Base-by-base conservation (phyloP, 2,797 vertebrate species). In the Pseudochromis fuscus region DNA sequence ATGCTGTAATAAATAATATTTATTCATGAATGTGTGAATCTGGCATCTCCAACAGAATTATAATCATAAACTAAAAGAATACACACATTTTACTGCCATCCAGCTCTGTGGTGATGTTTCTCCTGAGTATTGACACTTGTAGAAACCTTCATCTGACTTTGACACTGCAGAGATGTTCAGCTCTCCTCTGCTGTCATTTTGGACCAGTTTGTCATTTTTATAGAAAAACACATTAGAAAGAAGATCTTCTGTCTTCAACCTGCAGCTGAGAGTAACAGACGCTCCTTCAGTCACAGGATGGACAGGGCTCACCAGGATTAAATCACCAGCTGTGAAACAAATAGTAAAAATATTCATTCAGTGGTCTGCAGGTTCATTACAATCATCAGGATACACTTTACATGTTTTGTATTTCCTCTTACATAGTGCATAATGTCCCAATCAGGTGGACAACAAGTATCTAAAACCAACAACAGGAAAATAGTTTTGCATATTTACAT, bases 121-220 rank as follows among this genome's bases (percentile, higher is more conserved):
- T 13, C 21, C 30, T 37, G 75, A 38, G 33, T 16, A 1, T 48
- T 25, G 0, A 59, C 86, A 90, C 46, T 21, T 65, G 50, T 87
- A 87, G 49, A 86, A 79, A 7, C 82, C 85, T 44, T 87, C 68
- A 35, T 88, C 51, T 59, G 85, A 77, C 71, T 68, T 58, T 4
- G 61, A 79, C 33, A 73, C 77, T 18, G 61, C 63, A 72, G 75
- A 56, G 61, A 89, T 87, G 0, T 19, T 72, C 55, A 77, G 61
- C 56, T 82, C 60, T 15, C 6, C 18, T 30, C 56, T 52, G 16
- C 7, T 16, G 1, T 68, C 48, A 38, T n/a, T 69, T 48, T 73
- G 48, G 28, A 88, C 0, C 10, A 75, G 53, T 64, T 62, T 27
- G 7, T 31, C 37, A 31, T 83, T 75, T 19, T 46, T 59, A 52